Evolutionary conservation across 2,113 vertebrate genomes (phyloP).

Genomic region (Rhombomys opimus): DNA sequence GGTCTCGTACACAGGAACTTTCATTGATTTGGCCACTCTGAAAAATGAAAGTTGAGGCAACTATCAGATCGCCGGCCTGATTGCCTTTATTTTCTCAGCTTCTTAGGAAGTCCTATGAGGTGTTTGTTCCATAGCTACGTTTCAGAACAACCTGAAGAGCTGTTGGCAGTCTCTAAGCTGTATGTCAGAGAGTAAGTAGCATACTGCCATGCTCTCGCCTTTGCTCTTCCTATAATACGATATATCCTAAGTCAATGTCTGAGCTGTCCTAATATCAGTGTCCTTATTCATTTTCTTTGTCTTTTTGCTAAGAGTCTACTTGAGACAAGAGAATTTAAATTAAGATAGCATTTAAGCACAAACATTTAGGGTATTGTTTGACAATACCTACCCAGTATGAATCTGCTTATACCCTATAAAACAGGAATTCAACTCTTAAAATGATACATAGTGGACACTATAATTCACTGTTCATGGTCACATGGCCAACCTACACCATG

Average conservation of each 20-base stretch:
- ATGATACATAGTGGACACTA: not conserved
- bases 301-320: not conserved
- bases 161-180: not conserved
- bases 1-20: constrained; percentile 97
- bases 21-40: constrained; percentile 97
- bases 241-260: not conserved
- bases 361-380: not conserved
- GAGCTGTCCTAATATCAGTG: not conserved
- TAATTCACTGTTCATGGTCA: not conserved
- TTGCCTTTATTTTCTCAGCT: constrained; percentile 45
- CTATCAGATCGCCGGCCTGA: constrained; percentile 7
- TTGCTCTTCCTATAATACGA: not conserved
- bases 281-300: not conserved
- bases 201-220: not conserved
- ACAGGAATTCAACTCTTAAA: not conserved
- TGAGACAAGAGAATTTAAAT: constrained; percentile 45
- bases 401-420: not conserved
- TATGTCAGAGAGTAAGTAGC: not conserved
- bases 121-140: not conserved
- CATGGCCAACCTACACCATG: not conserved
- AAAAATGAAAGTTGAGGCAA: constrained; percentile 77
- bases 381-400: not conserved
- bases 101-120: not conserved
- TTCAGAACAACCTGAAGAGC: not conserved
- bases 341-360: not conserved